Conservation (phyloP, 2,888 invertebrate genomes). For the Parnassius smintheus region DNA sequence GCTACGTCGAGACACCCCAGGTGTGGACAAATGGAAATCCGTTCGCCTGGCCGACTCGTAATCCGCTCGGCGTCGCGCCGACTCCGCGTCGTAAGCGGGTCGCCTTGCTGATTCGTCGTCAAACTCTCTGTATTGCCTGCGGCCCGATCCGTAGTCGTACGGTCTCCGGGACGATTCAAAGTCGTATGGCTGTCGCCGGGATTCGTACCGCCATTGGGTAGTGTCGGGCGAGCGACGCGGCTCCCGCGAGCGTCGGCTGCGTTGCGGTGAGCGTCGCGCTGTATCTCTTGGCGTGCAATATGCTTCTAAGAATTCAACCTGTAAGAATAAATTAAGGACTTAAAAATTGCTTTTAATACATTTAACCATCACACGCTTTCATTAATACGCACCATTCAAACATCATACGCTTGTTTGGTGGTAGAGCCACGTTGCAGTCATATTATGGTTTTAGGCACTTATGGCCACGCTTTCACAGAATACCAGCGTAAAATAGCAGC, state of each 20-base stretch:
- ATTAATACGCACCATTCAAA: too few species aligned
- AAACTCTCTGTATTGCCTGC: constrained; percentile 64
- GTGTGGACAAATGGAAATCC: constrained; percentile 72
- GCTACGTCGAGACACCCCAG: constrained; percentile 65
- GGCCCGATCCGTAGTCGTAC: constrained; percentile 63
- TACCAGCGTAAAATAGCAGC: too few species aligned
- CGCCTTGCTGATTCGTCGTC: constrained; percentile 69
- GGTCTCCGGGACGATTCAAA: constrained; percentile 65
- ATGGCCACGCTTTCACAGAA: too few species aligned
- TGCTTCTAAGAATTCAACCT: constrained; percentile 87
- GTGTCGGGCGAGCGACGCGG: constrained; percentile 69
- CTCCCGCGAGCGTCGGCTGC: constrained; percentile 69
- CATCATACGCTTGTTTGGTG: too few species aligned
- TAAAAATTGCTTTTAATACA: too few species aligned
- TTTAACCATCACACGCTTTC: too few species aligned
- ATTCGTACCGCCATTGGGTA: constrained; percentile 72
- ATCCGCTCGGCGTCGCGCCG: constrained; percentile 68
- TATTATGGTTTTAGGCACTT: too few species aligned
- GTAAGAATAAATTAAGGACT: constrained; percentile 41
- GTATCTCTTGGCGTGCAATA: constrained; percentile 88
- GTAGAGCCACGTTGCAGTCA: too few species aligned
- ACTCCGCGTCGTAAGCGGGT: constrained; percentile 67
- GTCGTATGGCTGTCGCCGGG: constrained; percentile 68
- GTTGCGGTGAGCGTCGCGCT: constrained; percentile 71
- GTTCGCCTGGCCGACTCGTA: constrained; percentile 76